These are phyloP conservation scores for Melinaea marsaeus DNA, from an alignment of 2,888 invertebrate genomes.

Conservation along the genomic window DNA sequence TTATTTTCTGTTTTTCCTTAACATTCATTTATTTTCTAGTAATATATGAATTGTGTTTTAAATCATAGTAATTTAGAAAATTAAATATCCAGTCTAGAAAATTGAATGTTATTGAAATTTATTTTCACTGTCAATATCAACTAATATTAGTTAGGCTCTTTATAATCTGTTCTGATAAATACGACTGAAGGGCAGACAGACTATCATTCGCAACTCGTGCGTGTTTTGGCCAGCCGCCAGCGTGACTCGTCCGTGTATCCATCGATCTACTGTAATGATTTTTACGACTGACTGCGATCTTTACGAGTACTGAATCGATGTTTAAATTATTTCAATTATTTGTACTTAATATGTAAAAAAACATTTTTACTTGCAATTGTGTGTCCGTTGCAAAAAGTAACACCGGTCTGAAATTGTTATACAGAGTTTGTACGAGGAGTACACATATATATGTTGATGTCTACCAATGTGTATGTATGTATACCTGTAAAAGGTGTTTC, in stretches of 20 bases:
- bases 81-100: no score
- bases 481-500: no score
- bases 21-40: no score
- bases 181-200: not conserved
- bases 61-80: no score
- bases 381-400: no score
- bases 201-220: slow-evolving; percentile 4
- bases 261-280: slow-evolving; percentile 2
- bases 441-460: no score
- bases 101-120: no score
- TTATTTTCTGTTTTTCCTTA: no score
- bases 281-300: slow-evolving; percentile 4
- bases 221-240: not conserved
- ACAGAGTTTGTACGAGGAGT: no score
- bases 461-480: no score
- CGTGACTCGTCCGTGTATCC: not conserved
- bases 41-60: no score
- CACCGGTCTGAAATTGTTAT: no score
- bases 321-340: not conserved
- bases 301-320: not conserved
- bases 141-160: not conserved
- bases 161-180: not conserved
- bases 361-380: not conserved
- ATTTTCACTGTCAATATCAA: not conserved
- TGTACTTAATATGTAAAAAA: not conserved